Conservation (phyloP, 1,140 invertebrate genomes). For the Thrips palmi region DNA sequence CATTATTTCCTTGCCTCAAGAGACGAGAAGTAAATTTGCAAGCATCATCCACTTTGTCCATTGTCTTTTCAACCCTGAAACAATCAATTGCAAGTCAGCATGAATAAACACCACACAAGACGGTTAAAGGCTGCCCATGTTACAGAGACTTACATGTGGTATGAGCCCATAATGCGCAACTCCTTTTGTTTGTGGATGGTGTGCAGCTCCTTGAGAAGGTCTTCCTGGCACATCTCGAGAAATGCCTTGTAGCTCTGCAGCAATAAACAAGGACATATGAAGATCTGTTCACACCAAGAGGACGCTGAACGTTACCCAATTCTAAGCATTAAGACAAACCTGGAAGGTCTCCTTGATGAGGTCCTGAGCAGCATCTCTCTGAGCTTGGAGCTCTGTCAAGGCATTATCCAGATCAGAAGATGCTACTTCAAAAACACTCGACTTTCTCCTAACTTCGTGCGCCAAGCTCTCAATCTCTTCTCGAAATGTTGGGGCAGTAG, state of each 20-base stretch:
- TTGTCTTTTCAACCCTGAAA: constrained; percentile 47
- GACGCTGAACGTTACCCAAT: not conserved
- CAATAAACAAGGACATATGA: constrained; percentile 8
- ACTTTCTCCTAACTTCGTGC: constrained; percentile 47
- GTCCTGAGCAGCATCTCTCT: constrained; percentile 68
- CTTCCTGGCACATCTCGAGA: constrained; percentile 59
- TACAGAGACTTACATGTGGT: constrained; percentile 33
- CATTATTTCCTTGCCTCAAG: constrained; percentile 58
- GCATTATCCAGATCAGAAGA: constrained; percentile 50
- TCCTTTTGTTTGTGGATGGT: constrained; percentile 66
- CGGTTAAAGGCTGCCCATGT: not conserved
- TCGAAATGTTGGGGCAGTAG: constrained; percentile 52
- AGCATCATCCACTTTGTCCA: constrained; percentile 66
- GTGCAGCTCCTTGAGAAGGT: constrained; percentile 53
- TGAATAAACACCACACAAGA: not conserved
- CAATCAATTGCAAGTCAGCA: constrained; percentile 8
- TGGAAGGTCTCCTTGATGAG: constrained; percentile 68
- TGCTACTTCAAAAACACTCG: constrained; percentile 53
- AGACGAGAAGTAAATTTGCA: constrained; percentile 63
- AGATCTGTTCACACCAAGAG: not conserved
- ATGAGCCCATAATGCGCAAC: constrained; percentile 70
- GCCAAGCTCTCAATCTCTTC: constrained; percentile 55
- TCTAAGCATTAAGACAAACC: constrained; percentile 14
- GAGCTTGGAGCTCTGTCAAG: constrained; percentile 62
- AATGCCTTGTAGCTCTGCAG: constrained; percentile 56